Conservation (phyloP, 2,888 invertebrate species). For the Lymantria dispar region DNA sequence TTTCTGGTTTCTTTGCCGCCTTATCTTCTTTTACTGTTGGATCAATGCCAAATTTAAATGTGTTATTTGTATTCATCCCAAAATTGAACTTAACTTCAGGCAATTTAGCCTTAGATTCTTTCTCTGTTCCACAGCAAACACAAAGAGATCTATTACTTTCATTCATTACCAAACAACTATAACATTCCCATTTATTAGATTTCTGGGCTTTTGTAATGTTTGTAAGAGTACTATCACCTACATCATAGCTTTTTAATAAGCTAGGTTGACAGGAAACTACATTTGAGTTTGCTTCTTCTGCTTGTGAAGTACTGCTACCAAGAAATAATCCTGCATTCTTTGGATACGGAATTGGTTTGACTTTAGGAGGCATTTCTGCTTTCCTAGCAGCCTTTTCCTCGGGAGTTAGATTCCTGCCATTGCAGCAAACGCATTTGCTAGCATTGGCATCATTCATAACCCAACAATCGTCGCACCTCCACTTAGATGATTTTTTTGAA, state of each 20-base stretch:
- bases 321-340: slow-evolving; percentile 46
- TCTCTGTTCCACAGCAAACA: slow-evolving; percentile 56
- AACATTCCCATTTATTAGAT: slow-evolving; percentile 60
- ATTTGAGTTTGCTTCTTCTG: background rate
- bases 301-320: background rate
- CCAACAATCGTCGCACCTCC: slow-evolving; percentile 57
- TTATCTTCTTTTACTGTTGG: slow-evolving; percentile 41
- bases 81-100: slow-evolving; percentile 52
- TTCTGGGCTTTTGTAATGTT: slow-evolving; percentile 44
- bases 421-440: slow-evolving; percentile 51
- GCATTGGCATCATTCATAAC: slow-evolving; percentile 41
- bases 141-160: slow-evolving; percentile 48
- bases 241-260: slow-evolving; percentile 5
- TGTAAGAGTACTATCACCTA: slow-evolving; percentile 34
- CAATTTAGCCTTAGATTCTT: slow-evolving; percentile 25
- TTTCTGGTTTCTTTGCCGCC: slow-evolving; percentile 27
- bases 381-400: background rate
- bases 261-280: background rate
- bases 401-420: slow-evolving; percentile 33
- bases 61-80: slow-evolving; percentile 32
- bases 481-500: slow-evolving; percentile 31
- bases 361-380: background rate
- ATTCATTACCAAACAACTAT: slow-evolving; percentile 59
- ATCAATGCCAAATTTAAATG: slow-evolving; percentile 67
- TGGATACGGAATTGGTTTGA: slow-evolving; percentile 33